Evolutionary conservation across 2,888 invertebrate species (phyloP).

Genomic region (Volucella bombylans): DNA sequence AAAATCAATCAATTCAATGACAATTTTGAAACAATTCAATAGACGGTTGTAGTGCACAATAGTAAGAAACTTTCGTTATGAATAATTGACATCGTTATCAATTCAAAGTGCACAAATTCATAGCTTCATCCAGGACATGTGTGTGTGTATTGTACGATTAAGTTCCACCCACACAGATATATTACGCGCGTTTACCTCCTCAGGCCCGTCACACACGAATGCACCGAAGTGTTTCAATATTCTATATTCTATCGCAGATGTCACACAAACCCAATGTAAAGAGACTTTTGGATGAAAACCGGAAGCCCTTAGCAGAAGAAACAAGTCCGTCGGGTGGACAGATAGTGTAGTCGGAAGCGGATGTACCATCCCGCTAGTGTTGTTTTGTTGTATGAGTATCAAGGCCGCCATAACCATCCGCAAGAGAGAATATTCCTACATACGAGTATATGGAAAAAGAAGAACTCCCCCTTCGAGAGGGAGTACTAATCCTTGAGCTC

Average conservation of each 20-base stretch:
- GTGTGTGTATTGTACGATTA: neutral
- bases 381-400: neutral
- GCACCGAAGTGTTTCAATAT: conserved; percentile 40
- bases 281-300: conserved; percentile 28
- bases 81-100: conserved; percentile 59
- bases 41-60: neutral
- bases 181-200: neutral
- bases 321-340: conserved; percentile 31
- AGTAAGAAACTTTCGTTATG: conserved; percentile 22
- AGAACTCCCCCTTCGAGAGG: neutral
- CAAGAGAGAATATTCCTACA: conserved; percentile 21
- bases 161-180: neutral
- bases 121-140: conserved; percentile 23
- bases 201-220: conserved; percentile 32
- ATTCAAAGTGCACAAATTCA: conserved; percentile 31
- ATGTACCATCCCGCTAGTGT: conserved; percentile 22
- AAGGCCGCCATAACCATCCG: conserved; percentile 6
- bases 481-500: conserved; percentile 38
- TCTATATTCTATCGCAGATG: conserved; percentile 53
- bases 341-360: conserved; percentile 57
- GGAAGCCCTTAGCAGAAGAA: conserved; percentile 32
- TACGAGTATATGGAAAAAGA: neutral
- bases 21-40: neutral
- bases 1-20: conserved; percentile 31
- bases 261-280: conserved; percentile 36